Evolutionary conservation across 2,888 invertebrate species (phyloP), one percentile per base, ranked within the genome.

Genomic region (Alitta virens): DNA sequence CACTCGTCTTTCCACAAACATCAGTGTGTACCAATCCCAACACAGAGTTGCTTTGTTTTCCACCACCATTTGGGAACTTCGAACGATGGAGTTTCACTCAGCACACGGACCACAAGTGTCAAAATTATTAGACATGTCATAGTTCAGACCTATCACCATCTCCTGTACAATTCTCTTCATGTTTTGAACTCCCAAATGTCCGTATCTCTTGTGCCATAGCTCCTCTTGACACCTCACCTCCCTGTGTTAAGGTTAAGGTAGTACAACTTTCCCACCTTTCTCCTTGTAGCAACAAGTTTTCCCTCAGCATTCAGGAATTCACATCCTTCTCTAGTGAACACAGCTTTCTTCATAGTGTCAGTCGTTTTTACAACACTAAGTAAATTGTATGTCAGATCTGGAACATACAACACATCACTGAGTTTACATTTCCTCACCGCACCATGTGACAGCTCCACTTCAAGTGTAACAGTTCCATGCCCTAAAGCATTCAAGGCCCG

Each of bases 391-490:
- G 54, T 25, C 43, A 61, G 21, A 2, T 42, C 54, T 38, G 56
- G 61, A 16, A 62, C 63, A 27, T 25, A 58, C 27, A 63, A 27
- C 21, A 58, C 63, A 59, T 63, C 53, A 18, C 23, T 25, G 40
- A 58, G 40, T 9, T 2, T 50, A 25, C 56, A 43, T 14, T 2
- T 54, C 50, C 42, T 25, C 1, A 23, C 9, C 16, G 25, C 52
- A 14, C 51, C 26, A 14, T 21, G 2, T 21, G 53, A 25, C n/a
- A 26, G n/a, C 9, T 52, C n/a, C 40, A 52, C 40, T 14, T 24
- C 26, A 1, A 63, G 52, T 49, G 21, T 16, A 14, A 63, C 63
- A 40, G 18, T 23, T 25, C 56, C 62, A 52, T n/a, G 12, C 9
- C 59, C 63, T 21, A 43, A 25, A 23, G 63, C 63, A 16, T 59